A percentile compares a stretch with the other conserved stretches of the same genome.
Evolutionary conservation across 2,797 vertebrate species (phyloP).

Genomic region (Channallabes apus): DNA sequence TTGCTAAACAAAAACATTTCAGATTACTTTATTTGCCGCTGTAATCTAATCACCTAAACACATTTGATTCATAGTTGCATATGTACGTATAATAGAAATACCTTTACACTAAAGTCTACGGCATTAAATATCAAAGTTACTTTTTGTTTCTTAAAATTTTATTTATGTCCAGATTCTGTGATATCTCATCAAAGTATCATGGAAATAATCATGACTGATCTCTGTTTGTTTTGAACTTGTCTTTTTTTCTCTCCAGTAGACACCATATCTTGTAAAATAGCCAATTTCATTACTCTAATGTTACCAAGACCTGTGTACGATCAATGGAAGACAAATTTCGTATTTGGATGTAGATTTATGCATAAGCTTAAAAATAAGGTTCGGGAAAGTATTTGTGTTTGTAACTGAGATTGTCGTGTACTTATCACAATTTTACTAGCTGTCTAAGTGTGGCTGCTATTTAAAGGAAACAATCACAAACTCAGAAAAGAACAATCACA

Average conservation of each 20-base stretch:
- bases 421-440: slow-evolving; percentile 53
- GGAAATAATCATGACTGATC: neutral
- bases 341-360: slow-evolving; percentile 75
- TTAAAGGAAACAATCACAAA: slow-evolving; percentile 15
- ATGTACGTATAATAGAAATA: neutral
- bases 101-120: neutral
- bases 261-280: slow-evolving; percentile 68
- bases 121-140: neutral
- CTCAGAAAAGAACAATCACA: slow-evolving; percentile 13
- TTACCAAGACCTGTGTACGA: slow-evolving; percentile 57
- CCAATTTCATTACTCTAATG: slow-evolving; percentile 55
- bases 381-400: slow-evolving; percentile 53
- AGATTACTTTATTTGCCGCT: neutral
- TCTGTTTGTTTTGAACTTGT: slow-evolving; percentile 45
- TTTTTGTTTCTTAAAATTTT: slow-evolving; percentile 19
- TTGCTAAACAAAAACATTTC: neutral
- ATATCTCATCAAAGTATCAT: slow-evolving; percentile 27
- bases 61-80: neutral
- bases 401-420: slow-evolving; percentile 64
- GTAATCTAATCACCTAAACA: neutral
- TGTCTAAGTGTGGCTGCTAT: slow-evolving; percentile 38
- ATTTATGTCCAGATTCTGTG: slow-evolving; percentile 5
- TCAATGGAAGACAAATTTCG: slow-evolving; percentile 63
- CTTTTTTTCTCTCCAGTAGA: slow-evolving; percentile 48
- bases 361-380: slow-evolving; percentile 72